Conservation (phyloP, 1,140 invertebrate species). For the Pissodes strobi region DNA sequence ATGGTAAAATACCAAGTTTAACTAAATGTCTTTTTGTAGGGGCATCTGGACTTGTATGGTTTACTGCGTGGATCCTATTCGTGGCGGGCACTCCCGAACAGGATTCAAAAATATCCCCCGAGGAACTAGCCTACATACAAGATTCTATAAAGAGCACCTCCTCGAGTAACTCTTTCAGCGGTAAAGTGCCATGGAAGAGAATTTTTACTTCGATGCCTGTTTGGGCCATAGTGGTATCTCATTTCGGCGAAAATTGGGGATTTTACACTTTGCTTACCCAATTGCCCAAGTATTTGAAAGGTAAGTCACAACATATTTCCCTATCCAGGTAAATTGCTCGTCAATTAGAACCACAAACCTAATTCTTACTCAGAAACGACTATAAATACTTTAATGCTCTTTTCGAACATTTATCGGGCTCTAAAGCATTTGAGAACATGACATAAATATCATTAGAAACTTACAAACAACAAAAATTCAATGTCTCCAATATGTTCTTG, state of each 20-base stretch:
- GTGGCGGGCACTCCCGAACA: slow-evolving; percentile 77
- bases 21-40: slow-evolving; percentile 53
- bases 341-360: no score
- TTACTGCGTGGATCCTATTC: slow-evolving; percentile 69
- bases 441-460: no score
- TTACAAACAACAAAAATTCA: no score
- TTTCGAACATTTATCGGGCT: no score
- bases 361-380: no score
- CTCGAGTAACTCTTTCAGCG: not conserved
- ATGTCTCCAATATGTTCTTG: no score
- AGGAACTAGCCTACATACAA: slow-evolving; percentile 80
- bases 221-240: slow-evolving; percentile 88
- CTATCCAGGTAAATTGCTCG: no score
- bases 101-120: slow-evolving; percentile 73
- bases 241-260: slow-evolving; percentile 96
- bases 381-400: no score
- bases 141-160: slow-evolving; percentile 46
- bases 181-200: slow-evolving; percentile 73
- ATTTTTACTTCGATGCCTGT: slow-evolving; percentile 84
- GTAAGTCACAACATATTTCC: slow-evolving; percentile 55
- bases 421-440: no score
- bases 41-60: slow-evolving; percentile 72
- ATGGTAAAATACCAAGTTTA: no score
- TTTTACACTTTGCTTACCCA: slow-evolving; percentile 92
- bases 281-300: slow-evolving; percentile 88